phyloP scores from a whole-genome alignment of 2,888 invertebrate species.

The Coleophora deauratella region DNA sequence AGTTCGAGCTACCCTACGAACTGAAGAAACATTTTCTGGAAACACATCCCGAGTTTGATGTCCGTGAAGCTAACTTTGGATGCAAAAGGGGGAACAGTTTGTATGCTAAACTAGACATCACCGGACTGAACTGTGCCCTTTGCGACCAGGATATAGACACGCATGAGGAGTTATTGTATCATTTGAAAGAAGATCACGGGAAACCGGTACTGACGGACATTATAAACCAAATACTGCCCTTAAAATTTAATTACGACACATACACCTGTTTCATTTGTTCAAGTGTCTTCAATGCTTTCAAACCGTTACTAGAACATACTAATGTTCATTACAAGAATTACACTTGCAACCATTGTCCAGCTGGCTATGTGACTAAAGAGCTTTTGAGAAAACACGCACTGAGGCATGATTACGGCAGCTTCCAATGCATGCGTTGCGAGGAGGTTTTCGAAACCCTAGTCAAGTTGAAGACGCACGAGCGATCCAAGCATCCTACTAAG shows the following conservation, averaged over 20 bases:
- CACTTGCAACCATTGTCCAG: conserved; percentile 31
- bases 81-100: conserved; percentile 5
- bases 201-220: not conserved
- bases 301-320: conserved; percentile 4
- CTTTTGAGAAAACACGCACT: conserved; percentile 9
- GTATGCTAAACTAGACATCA: conserved; percentile 5
- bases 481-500: conserved; percentile 27
- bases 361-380: conserved; percentile 14
- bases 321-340: conserved; percentile 34
- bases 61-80: not conserved
- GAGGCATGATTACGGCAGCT: conserved; percentile 19
- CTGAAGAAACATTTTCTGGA: not conserved
- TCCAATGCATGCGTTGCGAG: conserved; percentile 27
- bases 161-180: conserved; percentile 1
- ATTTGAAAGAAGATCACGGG: conserved; percentile 1
- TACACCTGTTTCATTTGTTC: conserved; percentile 3
- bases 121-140: conserved; percentile 3
- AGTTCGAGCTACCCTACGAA: not conserved
- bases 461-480: conserved; percentile 42
- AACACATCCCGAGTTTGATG: not conserved
- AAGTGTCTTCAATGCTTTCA: conserved; percentile 1
- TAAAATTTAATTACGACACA: conserved; percentile 3
- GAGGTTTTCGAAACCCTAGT: conserved; percentile 46
- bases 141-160: not conserved
- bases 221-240: conserved; percentile 4